Percentiles rank a stretch among this genome's conserved stretches.
Conservation (phyloP, 92 coral and sea anemone genomes). For the Actinernus sp. region DNA sequence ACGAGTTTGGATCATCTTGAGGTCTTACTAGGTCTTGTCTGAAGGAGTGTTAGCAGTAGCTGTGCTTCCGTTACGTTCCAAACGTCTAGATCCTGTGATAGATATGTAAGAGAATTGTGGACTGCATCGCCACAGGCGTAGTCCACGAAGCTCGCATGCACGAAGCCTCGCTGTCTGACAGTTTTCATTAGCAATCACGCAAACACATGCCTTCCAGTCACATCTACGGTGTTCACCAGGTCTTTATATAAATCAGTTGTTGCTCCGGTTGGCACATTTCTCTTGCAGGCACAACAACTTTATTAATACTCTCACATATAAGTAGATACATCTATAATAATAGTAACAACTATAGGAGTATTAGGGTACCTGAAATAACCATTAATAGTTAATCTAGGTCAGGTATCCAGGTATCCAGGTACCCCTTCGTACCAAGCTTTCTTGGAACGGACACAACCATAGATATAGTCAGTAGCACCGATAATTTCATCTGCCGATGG, state of each 20-base stretch:
- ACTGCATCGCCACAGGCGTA: conserved; percentile 21
- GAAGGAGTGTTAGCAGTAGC: conserved; percentile 4
- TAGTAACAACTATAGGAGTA: no score
- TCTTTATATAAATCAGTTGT: conserved; percentile 40
- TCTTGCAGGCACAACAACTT: conserved; percentile 50
- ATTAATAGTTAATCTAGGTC: no score
- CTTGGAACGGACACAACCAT: conserved; percentile 7
- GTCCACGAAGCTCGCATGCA: conserved; percentile 19
- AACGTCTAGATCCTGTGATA: conserved; percentile 9
- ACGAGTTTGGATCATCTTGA: conserved; percentile 2
- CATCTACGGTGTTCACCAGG: conserved; percentile 43
- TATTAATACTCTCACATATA: no score
- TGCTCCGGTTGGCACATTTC: conserved; percentile 46
- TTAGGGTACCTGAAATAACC: no score
- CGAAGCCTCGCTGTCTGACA: not conserved
- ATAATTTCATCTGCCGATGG: conserved; percentile 11
- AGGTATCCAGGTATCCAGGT: no score
- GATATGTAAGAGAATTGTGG: conserved; percentile 9
- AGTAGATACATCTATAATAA: no score
- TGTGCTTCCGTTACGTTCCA: conserved; percentile 15
- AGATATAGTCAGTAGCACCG: conserved; percentile 5
- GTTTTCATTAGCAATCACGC: conserved; percentile 13
- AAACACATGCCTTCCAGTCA: conserved; percentile 5
- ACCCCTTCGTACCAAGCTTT: no score
- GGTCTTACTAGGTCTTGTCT: conserved; percentile 9